A percentile compares a stretch with the other conserved stretches of the same genome.
phyloP scores from a whole-genome alignment of 1,140 invertebrate genomes.

The Eumeta japonica region DNA sequence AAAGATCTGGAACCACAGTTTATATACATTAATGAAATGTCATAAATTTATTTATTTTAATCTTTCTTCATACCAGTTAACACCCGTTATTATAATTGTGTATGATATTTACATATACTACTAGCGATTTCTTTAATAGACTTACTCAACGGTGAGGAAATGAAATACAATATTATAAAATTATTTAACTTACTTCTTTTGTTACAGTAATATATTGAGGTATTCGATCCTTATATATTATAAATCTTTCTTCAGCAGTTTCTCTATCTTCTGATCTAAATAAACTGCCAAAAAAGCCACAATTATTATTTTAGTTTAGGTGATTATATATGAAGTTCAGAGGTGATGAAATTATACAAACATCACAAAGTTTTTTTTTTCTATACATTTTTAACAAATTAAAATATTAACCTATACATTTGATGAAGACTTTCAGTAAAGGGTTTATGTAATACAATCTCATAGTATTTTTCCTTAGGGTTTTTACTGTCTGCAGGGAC shows the following conservation, averaged over 20 bases:
- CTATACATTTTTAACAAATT: slow-evolving; percentile 3
- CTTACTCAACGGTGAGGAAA: too few relatives aligned
- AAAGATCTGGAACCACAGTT: too few relatives aligned
- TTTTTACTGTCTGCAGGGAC: slow-evolving; percentile 31
- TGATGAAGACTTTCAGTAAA: slow-evolving; percentile 64
- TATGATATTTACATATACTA: too few relatives aligned
- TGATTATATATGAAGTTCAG: neutral
- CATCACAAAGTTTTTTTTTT: neutral
- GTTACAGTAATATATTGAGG: slow-evolving; percentile 68
- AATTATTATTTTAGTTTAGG: neutral
- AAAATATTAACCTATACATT: slow-evolving; percentile 64
- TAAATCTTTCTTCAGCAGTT: slow-evolving; percentile 68
- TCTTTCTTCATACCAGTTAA: too few relatives aligned
- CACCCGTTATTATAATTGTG: too few relatives aligned
- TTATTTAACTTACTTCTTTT: slow-evolving; percentile 66
- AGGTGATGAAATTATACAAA: neutral
- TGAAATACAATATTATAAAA: too few relatives aligned
- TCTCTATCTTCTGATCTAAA: slow-evolving; percentile 66
- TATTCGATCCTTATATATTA: slow-evolving; percentile 70
- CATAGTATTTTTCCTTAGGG: slow-evolving; percentile 59
- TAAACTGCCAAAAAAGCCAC: slow-evolving; percentile 62
- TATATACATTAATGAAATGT: too few relatives aligned
- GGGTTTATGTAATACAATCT: slow-evolving; percentile 73
- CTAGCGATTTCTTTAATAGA: too few relatives aligned
- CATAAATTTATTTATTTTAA: too few relatives aligned